These are phyloP conservation scores for Chelonia mydas DNA, from an alignment of 2,797 vertebrate species.

Conservation along the genomic window DNA sequence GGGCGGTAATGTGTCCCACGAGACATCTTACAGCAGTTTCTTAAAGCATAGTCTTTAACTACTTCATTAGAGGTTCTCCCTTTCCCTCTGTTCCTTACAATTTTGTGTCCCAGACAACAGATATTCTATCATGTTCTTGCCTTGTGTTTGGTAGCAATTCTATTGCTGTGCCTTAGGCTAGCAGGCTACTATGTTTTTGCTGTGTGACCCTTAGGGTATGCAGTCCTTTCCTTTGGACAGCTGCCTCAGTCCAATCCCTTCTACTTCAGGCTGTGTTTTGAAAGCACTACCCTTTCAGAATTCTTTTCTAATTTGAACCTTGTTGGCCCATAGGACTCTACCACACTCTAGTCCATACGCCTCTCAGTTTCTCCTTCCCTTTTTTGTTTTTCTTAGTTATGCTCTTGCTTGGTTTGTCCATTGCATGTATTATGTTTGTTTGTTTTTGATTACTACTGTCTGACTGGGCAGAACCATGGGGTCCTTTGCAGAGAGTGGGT, in stretches of 20 bases:
- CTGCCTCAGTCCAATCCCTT: background rate
- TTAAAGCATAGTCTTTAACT: background rate
- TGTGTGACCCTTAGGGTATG: background rate
- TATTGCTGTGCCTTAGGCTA: background rate
- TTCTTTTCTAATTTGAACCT: background rate
- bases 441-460: background rate
- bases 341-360: background rate
- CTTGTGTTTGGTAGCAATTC: background rate
- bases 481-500: background rate
- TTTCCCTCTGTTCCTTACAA: background rate
- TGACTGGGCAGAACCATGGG: background rate
- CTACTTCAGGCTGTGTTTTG: background rate
- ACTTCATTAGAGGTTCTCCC: background rate
- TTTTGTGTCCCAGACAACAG: background rate
- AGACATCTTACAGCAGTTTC: slow-evolving; percentile 1
- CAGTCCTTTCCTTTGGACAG: background rate
- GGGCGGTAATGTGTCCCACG: background rate
- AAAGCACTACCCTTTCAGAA: background rate
- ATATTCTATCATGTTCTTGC: background rate
- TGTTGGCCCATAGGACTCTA: background rate
- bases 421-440: background rate
- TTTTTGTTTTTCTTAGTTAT: background rate
- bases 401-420: background rate
- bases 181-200: background rate
- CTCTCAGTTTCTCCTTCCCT: background rate